Conservation (phyloP, 2,888 invertebrate species). For the Cerastis rubricosa region DNA sequence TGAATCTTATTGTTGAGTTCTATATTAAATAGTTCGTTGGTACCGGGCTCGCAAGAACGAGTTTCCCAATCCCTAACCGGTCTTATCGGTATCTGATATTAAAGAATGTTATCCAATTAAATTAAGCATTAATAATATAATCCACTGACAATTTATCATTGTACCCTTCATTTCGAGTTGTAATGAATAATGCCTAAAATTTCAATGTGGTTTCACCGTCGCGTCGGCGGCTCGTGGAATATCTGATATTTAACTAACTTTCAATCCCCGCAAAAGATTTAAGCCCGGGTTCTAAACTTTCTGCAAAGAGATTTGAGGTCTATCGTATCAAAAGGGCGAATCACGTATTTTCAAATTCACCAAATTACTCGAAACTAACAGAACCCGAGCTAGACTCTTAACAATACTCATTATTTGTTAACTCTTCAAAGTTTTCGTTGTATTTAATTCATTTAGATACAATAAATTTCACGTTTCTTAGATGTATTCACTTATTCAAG, state of each 20-base stretch:
- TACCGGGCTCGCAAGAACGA: background rate
- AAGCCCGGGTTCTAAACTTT: constrained; percentile 71
- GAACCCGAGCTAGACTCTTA: constrained; percentile 28
- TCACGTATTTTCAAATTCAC: constrained; percentile 66
- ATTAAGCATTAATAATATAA: constrained; percentile 6
- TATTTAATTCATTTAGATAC: constrained; percentile 12
- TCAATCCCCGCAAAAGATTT: constrained; percentile 73
- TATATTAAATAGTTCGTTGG: background rate
- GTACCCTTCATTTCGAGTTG: constrained; percentile 32
- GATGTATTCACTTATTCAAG: constrained; percentile 17
- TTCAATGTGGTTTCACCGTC: constrained; percentile 59
- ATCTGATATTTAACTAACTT: constrained; percentile 70
- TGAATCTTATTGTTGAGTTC: background rate
- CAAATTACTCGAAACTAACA: constrained; percentile 40
- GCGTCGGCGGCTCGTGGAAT: constrained; percentile 37
- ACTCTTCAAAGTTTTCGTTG: constrained; percentile 16
- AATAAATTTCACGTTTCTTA: constrained; percentile 9
- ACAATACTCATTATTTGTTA: constrained; percentile 42
- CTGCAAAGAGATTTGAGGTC: constrained; percentile 72
- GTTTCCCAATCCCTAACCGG: background rate
- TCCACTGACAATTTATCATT: constrained; percentile 34
- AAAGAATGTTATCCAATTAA: constrained; percentile 4
- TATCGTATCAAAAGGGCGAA: constrained; percentile 69
- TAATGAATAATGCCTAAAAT: constrained; percentile 50
- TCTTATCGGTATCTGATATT: background rate